Percentiles rank a stretch among this genome's conserved stretches.
Evolutionary conservation across 2,113 vertebrate genomes (phyloP).

Genomic region (Syngnathus typhle): DNA sequence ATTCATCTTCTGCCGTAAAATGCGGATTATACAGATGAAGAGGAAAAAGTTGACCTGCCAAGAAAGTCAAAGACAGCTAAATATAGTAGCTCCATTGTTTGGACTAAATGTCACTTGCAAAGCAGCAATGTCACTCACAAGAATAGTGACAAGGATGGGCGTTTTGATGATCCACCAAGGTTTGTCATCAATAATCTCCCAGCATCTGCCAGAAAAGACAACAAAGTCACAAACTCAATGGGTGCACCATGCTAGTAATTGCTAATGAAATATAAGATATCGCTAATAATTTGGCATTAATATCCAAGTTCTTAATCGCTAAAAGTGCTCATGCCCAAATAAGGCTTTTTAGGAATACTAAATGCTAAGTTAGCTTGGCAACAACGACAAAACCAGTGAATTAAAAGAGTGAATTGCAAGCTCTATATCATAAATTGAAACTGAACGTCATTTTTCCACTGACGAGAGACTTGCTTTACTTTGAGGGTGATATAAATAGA

Average conservation of each 20-base stretch:
- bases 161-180: slow-evolving; percentile 94
- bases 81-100: not conserved
- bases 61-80: slow-evolving; percentile 12
- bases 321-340: not conserved
- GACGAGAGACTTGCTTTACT: not conserved
- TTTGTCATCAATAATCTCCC: slow-evolving; percentile 78
- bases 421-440: not conserved
- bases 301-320: not conserved
- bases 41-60: slow-evolving; percentile 86
- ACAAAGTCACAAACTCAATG: not conserved
- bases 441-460: not conserved
- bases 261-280: not conserved
- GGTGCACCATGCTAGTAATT: not conserved
- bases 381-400: not conserved
- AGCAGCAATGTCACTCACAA: slow-evolving; percentile 72
- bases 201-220: slow-evolving; percentile 75
- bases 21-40: slow-evolving; percentile 91
- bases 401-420: not conserved
- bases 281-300: not conserved
- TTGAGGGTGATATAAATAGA: not conserved
- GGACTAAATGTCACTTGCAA: not conserved
- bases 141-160: slow-evolving; percentile 84
- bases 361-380: not conserved
- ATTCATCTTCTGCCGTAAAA: slow-evolving; percentile 90
- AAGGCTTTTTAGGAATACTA: not conserved